Evolutionary conservation across 2,797 vertebrate genomes (phyloP), one percentile per base, ranked within the genome.

Genomic region (Enteromius argenteus): DNA sequence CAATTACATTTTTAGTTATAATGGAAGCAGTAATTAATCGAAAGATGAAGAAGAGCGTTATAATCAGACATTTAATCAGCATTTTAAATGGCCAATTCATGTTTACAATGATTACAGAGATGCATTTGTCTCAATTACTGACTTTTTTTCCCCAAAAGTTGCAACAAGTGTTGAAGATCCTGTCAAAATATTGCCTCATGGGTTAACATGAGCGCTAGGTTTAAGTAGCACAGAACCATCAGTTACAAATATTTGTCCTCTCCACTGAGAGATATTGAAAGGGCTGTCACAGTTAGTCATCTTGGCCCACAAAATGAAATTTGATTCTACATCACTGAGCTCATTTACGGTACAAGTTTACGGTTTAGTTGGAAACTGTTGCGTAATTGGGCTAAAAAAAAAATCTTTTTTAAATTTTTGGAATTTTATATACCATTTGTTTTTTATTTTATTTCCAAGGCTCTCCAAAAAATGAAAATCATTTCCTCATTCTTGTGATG

Each of bases 241-340:
- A 60, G 56, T 27, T 60, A 58, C n/a, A 60, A 53, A 51, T 78
- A 64, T 78, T 32, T 78, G 39, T 78, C 39, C 30, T 64, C 17
- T 14, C 23, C 5, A 46, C 39, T 46, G 23, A 17, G 19, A 49
- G 27, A 74, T 74, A 49, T 74, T 56, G 14, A 60, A 78, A 32
- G 8, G 32, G 14, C 74, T 78, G 39, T 32, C 39, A 32, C 39
- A 7, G 75, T 78, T 62, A 62, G 75, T 78, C 76, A 78, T 64
- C 58, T 78, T 64, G 58, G 39, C 39, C 10, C 58, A 64, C 39
- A 21, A 7, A 66, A 78, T 32, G 39, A 78, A 78, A 46, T 78
- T 21, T 62, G 58, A 78, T 62, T 44, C 39, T 19, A 13, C 76
- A 78, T 19, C 56, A 13, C 9, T 46, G 27, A 46, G 58, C n/a